Percentiles rank a stretch among this genome's conserved stretches.
These are phyloP conservation scores for Conomelus anceps DNA, from an alignment of 2,888 invertebrate species.

Conservation along the genomic window DNA sequence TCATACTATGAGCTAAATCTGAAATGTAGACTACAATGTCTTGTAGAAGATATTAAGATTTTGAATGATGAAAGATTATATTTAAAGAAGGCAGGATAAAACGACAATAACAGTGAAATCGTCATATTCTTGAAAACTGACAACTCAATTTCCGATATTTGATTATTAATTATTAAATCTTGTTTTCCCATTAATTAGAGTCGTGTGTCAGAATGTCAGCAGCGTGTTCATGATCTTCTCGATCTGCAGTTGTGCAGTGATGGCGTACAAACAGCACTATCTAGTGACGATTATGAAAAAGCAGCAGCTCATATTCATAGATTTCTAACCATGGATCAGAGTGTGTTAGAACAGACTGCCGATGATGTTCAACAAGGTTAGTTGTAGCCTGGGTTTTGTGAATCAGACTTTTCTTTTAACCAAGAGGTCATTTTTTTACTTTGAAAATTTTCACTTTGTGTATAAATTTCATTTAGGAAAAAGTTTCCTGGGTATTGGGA, in stretches of 20 bases:
- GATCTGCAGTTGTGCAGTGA: constrained; percentile 93
- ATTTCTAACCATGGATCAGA: constrained; percentile 88
- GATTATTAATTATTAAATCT: background rate
- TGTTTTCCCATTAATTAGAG: constrained; percentile 51
- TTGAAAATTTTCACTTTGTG: too few relatives aligned
- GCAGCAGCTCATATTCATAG: constrained; percentile 93
- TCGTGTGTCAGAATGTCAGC: constrained; percentile 88
- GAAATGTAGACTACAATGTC: too few relatives aligned
- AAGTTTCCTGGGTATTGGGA: too few relatives aligned
- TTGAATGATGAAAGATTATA: too few relatives aligned
- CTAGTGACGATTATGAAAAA: constrained; percentile 93
- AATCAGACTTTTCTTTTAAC: background rate
- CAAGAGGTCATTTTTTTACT: background rate
- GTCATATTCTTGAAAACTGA: too few relatives aligned
- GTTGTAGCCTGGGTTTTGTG: background rate
- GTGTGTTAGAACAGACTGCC: constrained; percentile 66
- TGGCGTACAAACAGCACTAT: constrained; percentile 91
- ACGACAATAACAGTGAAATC: too few relatives aligned
- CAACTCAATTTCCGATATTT: too few relatives aligned
- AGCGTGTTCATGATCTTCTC: constrained; percentile 87
- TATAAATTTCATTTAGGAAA: too few relatives aligned
- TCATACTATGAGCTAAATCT: too few relatives aligned
- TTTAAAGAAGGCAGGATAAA: too few relatives aligned
- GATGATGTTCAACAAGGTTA: constrained; percentile 61
- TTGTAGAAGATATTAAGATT: too few relatives aligned